Base-by-base conservation (phyloP, 2,888 invertebrate species). In the Tanytarsus gracilentus region DNA sequence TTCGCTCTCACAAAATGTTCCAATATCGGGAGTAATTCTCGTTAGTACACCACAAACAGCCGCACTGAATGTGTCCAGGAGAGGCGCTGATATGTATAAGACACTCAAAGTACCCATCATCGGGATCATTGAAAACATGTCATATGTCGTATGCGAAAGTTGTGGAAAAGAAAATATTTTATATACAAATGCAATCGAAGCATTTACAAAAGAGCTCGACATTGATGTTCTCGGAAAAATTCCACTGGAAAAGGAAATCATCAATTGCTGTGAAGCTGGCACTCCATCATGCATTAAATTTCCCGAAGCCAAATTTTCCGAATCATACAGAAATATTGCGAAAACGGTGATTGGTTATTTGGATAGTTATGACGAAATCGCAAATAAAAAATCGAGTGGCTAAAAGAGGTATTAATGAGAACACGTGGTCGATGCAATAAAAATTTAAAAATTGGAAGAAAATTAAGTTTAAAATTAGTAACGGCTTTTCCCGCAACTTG, bases 51-150 rank as follows among this genome's bases (percentile, higher is more conserved):
- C 96, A 0, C 96, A 96, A 71, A 82, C 82, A 59, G 86, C 93
- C 4, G 88, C 96, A 0, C 70, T 95, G 5, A 83, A 92, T 69
- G 93, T 96, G 23, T 88, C 93, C 0, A 78, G 82, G 66, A 80
- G 91, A 66, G 94, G 94, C 9, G 85, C 88, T 0, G 83, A 83
- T 66, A 94, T 97, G 94, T 91, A 92, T 68, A 78, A 82, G 63
- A 92, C 86, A 70, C 77, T 95, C 2, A 79, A 84, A 63, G 82
- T 92, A 6, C 90, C 91, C 0, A 79, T 95, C 39, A 78, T 89
- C 50, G 96, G 96, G n/a, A 71, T 95, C 62, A 84, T 93, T 0
- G 88, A 93, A 70, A 96, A 96, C 72, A 96, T 96, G 95, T 84
- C 86, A 3, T 79, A 81, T 61, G 82, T 86, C 0, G 76, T 80